Base-by-base conservation (phyloP, 53 echinoderm and acorn worm genomes). In the Luidia sarsii region DNA sequence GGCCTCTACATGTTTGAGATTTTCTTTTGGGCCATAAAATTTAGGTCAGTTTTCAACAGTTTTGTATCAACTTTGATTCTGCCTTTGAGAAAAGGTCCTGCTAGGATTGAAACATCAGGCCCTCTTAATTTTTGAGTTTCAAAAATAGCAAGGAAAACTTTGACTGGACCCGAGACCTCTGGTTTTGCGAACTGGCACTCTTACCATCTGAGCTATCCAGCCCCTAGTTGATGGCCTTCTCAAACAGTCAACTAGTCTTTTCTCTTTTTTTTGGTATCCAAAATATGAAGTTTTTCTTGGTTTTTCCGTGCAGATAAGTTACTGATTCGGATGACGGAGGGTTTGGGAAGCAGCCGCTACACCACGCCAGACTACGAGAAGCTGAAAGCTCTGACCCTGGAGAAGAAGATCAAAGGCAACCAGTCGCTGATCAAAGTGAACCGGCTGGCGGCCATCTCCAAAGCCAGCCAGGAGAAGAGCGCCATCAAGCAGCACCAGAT, bases 341-440 rank as follows among this genome's bases (percentile, higher is more conserved):
- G 97, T 14, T 73, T 93, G 3, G 93, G 93, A 18, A 93, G 93
- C 68, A 91, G 79, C 35, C 80, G 89, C 31, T 97, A 97, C 68
- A 64, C 53, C 23, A 57, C 75, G 30, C 72, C 74, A 30, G 97
- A 97, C 65, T 97, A 93, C 30, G 97, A 97, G 22, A 91, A 91
- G 68, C 75, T 97, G 8, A 90, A 89, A 73, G 68, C 87, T 3
- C 39, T 80, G 34, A 87, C 91, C 0, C 57, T 97, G 59, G 89
- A 97, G 60, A 90, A 93, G 71, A 89, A 87, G 45, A 86, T 97
- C 35, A 50, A 91, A 3, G 97, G 86, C 56, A 97, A 97, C 56
- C 80, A 82, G 51, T 91, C 93, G 10, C 87, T 97, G 34, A 73
- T 88, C 29, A 88, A 83, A 50, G 82, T 88, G 32, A 73, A 88